phyloP scores from a whole-genome alignment of 2,888 invertebrate species.

The Apodemia mormo region DNA sequence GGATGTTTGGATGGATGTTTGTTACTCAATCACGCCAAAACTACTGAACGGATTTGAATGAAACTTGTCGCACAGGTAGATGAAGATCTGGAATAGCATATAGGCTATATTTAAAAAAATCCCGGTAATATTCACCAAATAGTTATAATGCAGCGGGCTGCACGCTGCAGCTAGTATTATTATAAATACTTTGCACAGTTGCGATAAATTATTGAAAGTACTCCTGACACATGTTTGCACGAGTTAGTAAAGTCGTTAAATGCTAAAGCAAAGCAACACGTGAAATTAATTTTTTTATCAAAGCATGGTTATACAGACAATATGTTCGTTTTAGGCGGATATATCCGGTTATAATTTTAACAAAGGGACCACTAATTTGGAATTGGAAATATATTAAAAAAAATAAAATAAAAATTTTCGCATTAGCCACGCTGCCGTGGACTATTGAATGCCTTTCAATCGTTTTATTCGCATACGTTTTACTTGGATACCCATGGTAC shows the following conservation, averaged over 20 bases:
- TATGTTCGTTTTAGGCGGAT: conserved; percentile 59
- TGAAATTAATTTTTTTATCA: neutral
- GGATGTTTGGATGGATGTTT: no score
- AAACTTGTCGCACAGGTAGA: no score
- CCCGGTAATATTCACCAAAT: no score
- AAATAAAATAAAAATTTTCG: conserved; percentile 73
- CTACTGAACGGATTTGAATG: no score
- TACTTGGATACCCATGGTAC: conserved; percentile 74
- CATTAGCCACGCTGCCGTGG: conserved; percentile 75
- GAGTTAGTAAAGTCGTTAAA: neutral
- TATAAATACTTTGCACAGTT: no score
- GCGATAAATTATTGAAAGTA: no score
- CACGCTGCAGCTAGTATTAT: no score
- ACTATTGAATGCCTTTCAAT: conserved; percentile 70
- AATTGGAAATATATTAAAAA: conserved; percentile 76
- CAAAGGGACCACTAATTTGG: conserved; percentile 74
- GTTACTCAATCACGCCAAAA: no score
- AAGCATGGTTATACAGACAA: neutral
- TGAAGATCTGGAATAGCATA: no score
- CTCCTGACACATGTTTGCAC: neutral
- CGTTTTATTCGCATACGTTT: conserved; percentile 65
- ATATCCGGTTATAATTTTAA: conserved; percentile 75
- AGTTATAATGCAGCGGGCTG: no score
- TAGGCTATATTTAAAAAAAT: no score
- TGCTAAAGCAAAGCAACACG: conserved; percentile 18